Evolutionary conservation across 2,113 vertebrate genomes (phyloP), one percentile per base, ranked within the genome.

Genomic region (Myrmecophaga tridactyla): DNA sequence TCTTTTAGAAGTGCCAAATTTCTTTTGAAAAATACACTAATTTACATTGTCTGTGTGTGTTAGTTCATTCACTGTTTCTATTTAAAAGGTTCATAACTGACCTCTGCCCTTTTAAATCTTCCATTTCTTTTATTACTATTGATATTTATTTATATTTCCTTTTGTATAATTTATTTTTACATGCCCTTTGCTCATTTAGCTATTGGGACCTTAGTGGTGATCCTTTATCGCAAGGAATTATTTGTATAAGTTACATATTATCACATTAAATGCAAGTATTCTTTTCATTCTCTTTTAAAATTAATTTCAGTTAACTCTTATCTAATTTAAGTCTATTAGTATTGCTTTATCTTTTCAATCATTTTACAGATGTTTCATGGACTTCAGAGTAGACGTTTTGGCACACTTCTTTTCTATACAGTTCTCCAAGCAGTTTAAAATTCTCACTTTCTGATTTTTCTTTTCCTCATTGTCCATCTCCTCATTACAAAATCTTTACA

Each of bases 341-440:
- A 62, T 75, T 67, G 18, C 70, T 87, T 67, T 65, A 31, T 76
- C 53, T 72, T 81, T 95, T 70, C 36, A 70, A 0, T 69, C 43
- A 86, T 17, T 67, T 58, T 77, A 58, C 14, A 56, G 46, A 31
- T 15, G 13, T 82, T 94, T 85, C 20, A 34, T 86, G 69, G 69
- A 27, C 77, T 95, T 90, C 46, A 87, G 34, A 82, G 43, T 93
- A 90, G 76, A 29, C 72, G 56, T 85, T 39, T 95, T 87, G 43
- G 43, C 27, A 46, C 12, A 69, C 31, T 78, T 90, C 21, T 86
- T 82, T 69, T 85, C 60, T 89, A 25, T 53, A 58, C 13, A 31
- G 51, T 75, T 81, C 23, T 89, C 7, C 21, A 76, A 83, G n/a
- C 31, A 77, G 39, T 77, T 70, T 36, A 53, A 36, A 77, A 29